These are phyloP conservation scores for Orycteropus afer DNA, from an alignment of 2,113 vertebrate species.

Conservation along the genomic window DNA sequence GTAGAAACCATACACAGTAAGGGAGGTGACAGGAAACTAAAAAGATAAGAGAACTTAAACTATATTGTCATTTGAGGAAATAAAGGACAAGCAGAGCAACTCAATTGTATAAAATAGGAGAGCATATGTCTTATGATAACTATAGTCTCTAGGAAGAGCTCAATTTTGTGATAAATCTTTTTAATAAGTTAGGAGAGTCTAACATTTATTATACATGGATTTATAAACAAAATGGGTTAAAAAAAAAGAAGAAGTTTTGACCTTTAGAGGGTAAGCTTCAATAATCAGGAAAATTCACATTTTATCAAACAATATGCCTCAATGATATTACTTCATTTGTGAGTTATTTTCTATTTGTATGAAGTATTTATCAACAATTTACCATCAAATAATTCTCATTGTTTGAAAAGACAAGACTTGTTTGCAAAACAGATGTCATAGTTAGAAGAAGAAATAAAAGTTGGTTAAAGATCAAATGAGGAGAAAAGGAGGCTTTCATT, in stretches of 20 bases:
- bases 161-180: not conserved
- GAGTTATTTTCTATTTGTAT: not conserved
- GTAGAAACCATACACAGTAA: not conserved
- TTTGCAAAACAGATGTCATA: not conserved
- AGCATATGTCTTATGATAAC: not conserved
- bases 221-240: not conserved
- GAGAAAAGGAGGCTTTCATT: not conserved
- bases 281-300: not conserved
- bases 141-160: not conserved
- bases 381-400: not conserved
- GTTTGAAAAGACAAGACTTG: not conserved
- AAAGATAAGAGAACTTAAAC: not conserved
- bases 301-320: not conserved
- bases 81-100: not conserved
- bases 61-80: not conserved
- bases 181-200: not conserved
- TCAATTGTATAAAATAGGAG: not conserved
- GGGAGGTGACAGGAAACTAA: not conserved
- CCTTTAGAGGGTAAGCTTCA: not conserved
- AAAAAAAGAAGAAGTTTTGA: not conserved
- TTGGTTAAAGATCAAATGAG: not conserved
- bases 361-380: conserved; percentile 20
- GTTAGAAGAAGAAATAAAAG: not conserved
- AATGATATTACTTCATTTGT: not conserved
- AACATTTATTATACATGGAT: not conserved